phyloP scores from a whole-genome alignment of 2,888 invertebrate genomes.

The Rhamphomyia laevipes region DNA sequence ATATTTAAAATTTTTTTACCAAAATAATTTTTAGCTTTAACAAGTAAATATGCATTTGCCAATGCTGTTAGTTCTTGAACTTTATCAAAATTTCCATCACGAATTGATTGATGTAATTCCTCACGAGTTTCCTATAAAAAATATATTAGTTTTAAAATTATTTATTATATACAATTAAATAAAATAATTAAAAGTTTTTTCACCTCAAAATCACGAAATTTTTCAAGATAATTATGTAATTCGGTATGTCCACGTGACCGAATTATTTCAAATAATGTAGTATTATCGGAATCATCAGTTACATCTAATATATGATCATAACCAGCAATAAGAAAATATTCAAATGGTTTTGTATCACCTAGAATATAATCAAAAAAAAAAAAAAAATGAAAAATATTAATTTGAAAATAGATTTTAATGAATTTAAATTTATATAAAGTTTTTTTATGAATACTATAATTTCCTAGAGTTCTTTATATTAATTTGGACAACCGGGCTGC shows the following conservation, averaged over 20 bases:
- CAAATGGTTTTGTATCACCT: slow-evolving; percentile 54
- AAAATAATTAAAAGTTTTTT: slow-evolving; percentile 13
- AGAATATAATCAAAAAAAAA: slow-evolving; percentile 9
- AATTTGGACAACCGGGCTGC: too few species aligned
- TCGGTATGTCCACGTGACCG: slow-evolving; percentile 53
- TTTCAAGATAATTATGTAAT: slow-evolving; percentile 56
- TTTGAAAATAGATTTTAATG: too few species aligned
- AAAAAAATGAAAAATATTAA: too few species aligned
- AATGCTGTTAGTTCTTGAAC: slow-evolving; percentile 44
- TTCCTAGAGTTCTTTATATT: too few species aligned
- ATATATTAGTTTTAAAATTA: background rate
- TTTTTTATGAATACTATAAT: too few species aligned
- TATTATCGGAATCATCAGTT: slow-evolving; percentile 55
- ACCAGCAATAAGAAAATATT: slow-evolving; percentile 54
- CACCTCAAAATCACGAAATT: slow-evolving; percentile 66
- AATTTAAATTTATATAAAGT: too few species aligned
- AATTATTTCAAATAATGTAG: slow-evolving; percentile 56
- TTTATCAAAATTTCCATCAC: slow-evolving; percentile 48
- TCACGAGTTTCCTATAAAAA: slow-evolving; percentile 58
- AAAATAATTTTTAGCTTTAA: slow-evolving; percentile 36
- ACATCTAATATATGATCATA: slow-evolving; percentile 79
- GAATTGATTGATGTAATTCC: slow-evolving; percentile 59
- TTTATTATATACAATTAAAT: background rate
- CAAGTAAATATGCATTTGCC: slow-evolving; percentile 29
- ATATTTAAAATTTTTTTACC: slow-evolving; percentile 21